Percentiles rank a stretch among this genome's conserved stretches.
phyloP scores from a whole-genome alignment of 2,113 vertebrate species.

The Holacanthus passer region DNA sequence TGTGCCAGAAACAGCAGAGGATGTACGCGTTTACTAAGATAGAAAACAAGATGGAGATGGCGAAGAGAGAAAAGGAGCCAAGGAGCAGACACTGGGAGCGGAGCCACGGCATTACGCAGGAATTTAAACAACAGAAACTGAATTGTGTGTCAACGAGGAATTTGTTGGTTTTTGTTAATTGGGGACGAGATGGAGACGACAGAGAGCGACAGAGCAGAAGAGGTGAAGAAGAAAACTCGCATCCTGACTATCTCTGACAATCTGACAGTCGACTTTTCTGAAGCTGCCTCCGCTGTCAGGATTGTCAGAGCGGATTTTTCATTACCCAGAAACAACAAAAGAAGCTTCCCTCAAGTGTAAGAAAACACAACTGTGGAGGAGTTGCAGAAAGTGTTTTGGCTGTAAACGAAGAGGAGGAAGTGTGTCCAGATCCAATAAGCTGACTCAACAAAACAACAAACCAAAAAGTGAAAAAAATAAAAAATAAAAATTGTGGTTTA shows the following conservation, averaged over 20 bases:
- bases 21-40: conserved; percentile 21
- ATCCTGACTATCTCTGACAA: neutral
- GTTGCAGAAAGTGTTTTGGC: conserved; percentile 6
- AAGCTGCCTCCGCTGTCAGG: neutral
- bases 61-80: conserved; percentile 10
- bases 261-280: neutral
- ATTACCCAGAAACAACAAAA: neutral
- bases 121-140: neutral
- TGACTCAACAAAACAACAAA: conserved; percentile 18
- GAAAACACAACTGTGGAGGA: conserved; percentile 1
- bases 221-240: neutral
- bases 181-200: neutral
- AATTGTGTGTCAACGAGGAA: neutral
- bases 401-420: neutral
- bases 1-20: conserved; percentile 14
- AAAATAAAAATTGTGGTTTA: neutral
- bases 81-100: neutral
- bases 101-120: neutral
- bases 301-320: neutral
- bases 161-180: neutral
- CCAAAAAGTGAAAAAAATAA: no score
- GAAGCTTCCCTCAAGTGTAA: neutral
- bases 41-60: conserved; percentile 21
- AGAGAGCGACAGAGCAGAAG: neutral
- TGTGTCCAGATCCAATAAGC: conserved; percentile 29